These are phyloP conservation scores for Panthera leo DNA, from an alignment of 2,113 vertebrate genomes.

Conservation along the genomic window DNA sequence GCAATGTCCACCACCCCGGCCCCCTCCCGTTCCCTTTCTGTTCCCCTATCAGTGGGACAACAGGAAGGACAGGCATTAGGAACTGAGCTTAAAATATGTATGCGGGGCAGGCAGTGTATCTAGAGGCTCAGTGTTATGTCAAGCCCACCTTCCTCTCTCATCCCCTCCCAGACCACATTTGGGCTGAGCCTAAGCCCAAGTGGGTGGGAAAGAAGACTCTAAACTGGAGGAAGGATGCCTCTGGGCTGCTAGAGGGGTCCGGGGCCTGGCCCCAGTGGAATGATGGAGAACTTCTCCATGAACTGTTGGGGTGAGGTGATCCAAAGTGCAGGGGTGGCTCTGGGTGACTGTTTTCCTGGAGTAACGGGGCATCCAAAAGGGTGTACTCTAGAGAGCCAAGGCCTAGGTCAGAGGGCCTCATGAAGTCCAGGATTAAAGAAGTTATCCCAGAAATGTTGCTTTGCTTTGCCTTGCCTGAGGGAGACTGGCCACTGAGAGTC, in stretches of 20 bases:
- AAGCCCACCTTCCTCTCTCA: not conserved
- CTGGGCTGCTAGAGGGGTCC: not conserved
- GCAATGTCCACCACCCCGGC: not conserved
- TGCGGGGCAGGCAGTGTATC: not conserved
- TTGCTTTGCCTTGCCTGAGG: not conserved
- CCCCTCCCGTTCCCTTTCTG: not conserved
- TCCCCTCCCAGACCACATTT: not conserved
- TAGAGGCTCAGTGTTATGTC: not conserved
- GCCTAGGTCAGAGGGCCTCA: not conserved
- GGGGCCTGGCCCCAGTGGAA: not conserved
- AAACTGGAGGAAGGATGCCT: not conserved
- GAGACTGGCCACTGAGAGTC: not conserved
- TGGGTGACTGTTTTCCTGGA: not conserved
- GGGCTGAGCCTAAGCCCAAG: not conserved
- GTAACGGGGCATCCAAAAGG: not conserved
- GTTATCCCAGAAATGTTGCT: not conserved
- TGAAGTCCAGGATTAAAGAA: not conserved
- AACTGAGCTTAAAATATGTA: not conserved
- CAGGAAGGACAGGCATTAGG: not conserved
- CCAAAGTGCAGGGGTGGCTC: not conserved
- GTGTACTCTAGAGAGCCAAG: not conserved
- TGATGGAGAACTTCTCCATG: not conserved
- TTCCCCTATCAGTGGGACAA: not conserved
- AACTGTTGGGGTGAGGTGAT: not conserved
- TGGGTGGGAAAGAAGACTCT: not conserved